Base-by-base conservation (phyloP, 2,888 invertebrate genomes). In the Tipula lateralis region DNA sequence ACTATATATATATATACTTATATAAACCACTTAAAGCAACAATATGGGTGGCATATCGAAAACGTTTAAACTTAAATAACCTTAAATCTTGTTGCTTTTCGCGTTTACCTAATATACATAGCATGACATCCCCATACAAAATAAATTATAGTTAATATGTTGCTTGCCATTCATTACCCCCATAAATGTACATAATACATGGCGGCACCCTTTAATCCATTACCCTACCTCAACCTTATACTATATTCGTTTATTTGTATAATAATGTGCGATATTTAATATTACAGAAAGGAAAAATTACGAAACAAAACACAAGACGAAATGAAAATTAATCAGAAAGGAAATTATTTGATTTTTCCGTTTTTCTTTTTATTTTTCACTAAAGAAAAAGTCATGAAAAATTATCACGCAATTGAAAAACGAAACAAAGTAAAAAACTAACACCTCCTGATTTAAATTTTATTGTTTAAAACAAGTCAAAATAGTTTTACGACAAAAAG, bases 311-410 rank as follows among this genome's bases (percentile, higher is more conserved):
- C 24, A 66, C 24, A 24, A 50, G 66, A 24, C 19, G 24, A 24
- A 66, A 66, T 66, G 19, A 66, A 66, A 66, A 66, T 24, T 24
- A 66, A 24, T 24, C 24, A 9, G 24, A 24, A 24, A 66, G 66
- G 66, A 66, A 66, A 66, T 66, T 24, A 24, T 66, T 66, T 66
- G 66, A 66, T 66, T 66, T 66, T 66, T 66, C 66, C 66, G 66
- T 24, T 66, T 44, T 7, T 24, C 66, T 9, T 16, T 66, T 66
- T n/a, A n/a, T n/a, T n/a, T 66, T 66, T 3, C n/a, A 44, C n/a
- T 13, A 39, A 39, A 39, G 32, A 24, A 66, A 7, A 19, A 66
- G 66, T 24, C 24, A 66, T 24, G 24, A 66, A 66, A 66, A 66
- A 66, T 66, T 66, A 66, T 66, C 66, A 66, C 66, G 66, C 66